Base-by-base conservation (phyloP, 2,888 invertebrate genomes). In the Chrysotoxum bicinctum region DNA sequence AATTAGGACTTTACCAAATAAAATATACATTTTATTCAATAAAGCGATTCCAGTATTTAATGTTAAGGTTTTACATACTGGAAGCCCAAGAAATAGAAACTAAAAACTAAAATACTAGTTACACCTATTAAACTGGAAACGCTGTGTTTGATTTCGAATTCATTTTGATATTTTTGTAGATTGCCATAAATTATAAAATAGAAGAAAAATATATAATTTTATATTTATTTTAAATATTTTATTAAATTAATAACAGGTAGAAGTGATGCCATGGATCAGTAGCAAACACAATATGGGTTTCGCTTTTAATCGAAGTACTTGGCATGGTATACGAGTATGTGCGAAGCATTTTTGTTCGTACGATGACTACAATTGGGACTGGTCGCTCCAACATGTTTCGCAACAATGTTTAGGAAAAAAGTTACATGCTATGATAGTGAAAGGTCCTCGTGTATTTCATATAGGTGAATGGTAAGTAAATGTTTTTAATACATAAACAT, bases 291-390 rank as follows among this genome's bases (percentile, higher is more conserved):
- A 99, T 91, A 99, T 99, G 99, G 99, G 99, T 0, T 98, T 99
- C 95, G 98, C 97, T 0, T 96, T 99, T 89, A 97, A 98, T 91
- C 94, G 96, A 30, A 94, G 95, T 0, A 96, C 98, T 0, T 99
- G 99, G 98, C 93, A 94, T 77, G 94, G 95, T 88, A 95, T 99
- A 52, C 94, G 96, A 89, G 94, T 94, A 32, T 96, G 98, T 90
- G 95, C 96, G 8, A 93, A 95, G 32, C 95, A 96, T 90, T 99
- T 99, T 92, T 99, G 99, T 92, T 95, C 95, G 2, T 99, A 98
- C 92, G 99, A 99, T 90, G 99, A 99, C 90, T 99, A 99, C 92
- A 99, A 99, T 91, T 99, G 99, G 99, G 99, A 99, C 90, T 99
- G 99, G 96, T 98, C 98, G 0, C 92, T 99, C 87, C 95, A 98